A percentile compares a stretch with the other conserved stretches of the same genome.
These are phyloP conservation scores for Drosophila paracracens DNA, from an alignment of 2,888 invertebrate genomes.

Conservation along the genomic window DNA sequence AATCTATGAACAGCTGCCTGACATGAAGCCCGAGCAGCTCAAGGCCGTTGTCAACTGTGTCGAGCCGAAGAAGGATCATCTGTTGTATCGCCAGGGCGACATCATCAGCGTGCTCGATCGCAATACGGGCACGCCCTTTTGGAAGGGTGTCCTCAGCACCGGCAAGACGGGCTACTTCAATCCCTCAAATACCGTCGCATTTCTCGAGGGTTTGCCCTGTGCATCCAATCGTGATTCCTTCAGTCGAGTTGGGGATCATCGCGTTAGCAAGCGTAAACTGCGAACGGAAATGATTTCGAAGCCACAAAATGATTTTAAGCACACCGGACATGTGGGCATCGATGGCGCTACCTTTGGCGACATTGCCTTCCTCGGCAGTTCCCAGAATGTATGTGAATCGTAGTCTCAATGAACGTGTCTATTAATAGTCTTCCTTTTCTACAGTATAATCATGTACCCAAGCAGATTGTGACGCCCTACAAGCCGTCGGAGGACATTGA, in stretches of 20 bases:
- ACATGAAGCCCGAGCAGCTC: slow-evolving; percentile 96
- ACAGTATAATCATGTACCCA: slow-evolving; percentile 91
- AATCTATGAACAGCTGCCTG: slow-evolving; percentile 91
- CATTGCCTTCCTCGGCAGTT: slow-evolving; percentile 87
- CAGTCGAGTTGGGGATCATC: slow-evolving; percentile 86
- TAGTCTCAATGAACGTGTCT: background rate
- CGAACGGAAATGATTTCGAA: slow-evolving; percentile 97
- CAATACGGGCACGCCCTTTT: slow-evolving; percentile 89
- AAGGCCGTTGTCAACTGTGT: slow-evolving; percentile 89
- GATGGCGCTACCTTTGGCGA: slow-evolving; percentile 99
- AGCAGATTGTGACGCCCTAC: slow-evolving; percentile 95
- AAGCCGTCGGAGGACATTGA: slow-evolving; percentile 94
- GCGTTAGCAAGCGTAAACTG: slow-evolving; percentile 88
- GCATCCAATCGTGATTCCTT: slow-evolving; percentile 87
- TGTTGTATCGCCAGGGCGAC: slow-evolving; percentile 94
- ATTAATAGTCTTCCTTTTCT: background rate
- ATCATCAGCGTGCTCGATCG: slow-evolving; percentile 96
- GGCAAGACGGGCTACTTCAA: slow-evolving; percentile 98
- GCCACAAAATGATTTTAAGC: slow-evolving; percentile 98
- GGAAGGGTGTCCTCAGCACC: slow-evolving; percentile 95
- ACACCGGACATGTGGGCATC: slow-evolving; percentile 97
- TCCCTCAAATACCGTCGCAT: slow-evolving; percentile 94
- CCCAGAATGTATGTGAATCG: slow-evolving; percentile 82
- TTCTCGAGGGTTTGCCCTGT: slow-evolving; percentile 87
- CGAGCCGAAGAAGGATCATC: slow-evolving; percentile 88